Evolutionary conservation across 2,797 vertebrate species (phyloP), one percentile per base, ranked within the genome.

Genomic region (Cichlasoma orientale): DNA sequence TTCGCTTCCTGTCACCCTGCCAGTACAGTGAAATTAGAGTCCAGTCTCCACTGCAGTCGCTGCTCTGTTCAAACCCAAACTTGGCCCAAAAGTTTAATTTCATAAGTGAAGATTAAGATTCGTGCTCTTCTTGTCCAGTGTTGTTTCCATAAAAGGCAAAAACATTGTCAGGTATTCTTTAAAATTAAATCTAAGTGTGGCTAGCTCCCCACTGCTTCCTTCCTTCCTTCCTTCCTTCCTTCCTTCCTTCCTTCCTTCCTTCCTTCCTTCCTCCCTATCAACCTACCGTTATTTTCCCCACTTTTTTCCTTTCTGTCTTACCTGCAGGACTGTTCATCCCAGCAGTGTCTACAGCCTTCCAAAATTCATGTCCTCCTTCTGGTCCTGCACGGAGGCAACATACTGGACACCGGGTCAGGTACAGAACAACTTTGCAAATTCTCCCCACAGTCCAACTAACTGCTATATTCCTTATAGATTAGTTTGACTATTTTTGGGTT

Each of bases 361-460:
- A 97, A 97, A 93, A 96, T 97, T 73, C 97, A 99, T 0, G 97
- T 98, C 82, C 95, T 99, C 16, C 84, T 99, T 58, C 88, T 99
- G 93, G 96, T 99, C 59, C 95, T 99, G 71, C 98, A 99, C 0
- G 98, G 98, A 44, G 98, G 98, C 10, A 99, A 98, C 93, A 98
- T 99, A 80, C 95, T 99, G 95, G 98, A 99, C 91, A 96, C 96
- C 0, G 98, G 98, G 59, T 93, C 93, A 8, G 94, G 94, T 94
- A 93, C 55, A n/a, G 9, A 54, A 47, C 25, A 21, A 19, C 69
- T 23, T 27, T 66, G 23, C 47, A 68, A 68, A 68, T 47, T 66
- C 23, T 66, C 47, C 25, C 23, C 23, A 50, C 41, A 68, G 7
- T 50, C 41, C 6, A 29, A 29, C 63, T 8, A n/a, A 68, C 41